Percentiles rank a stretch among this genome's conserved stretches.
These are phyloP conservation scores for Ceramica pisi DNA, from an alignment of 2,888 invertebrate genomes.

Conservation along the genomic window DNA sequence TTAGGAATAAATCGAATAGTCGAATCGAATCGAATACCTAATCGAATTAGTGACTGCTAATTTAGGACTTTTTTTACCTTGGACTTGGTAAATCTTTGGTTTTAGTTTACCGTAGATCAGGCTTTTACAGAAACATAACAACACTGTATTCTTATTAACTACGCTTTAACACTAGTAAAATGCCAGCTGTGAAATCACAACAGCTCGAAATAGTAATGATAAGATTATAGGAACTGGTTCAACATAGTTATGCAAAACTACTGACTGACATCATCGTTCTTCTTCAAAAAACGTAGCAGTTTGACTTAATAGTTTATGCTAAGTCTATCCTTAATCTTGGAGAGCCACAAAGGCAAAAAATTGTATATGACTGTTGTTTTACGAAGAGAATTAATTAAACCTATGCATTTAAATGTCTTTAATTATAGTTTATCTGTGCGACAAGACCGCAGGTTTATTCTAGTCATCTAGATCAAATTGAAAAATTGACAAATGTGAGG, in stretches of 20 bases:
- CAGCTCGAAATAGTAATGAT: slow-evolving; percentile 43
- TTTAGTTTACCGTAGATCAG: too few species aligned
- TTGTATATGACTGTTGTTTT: background rate
- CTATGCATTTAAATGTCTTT: background rate
- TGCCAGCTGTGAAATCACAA: slow-evolving; percentile 32
- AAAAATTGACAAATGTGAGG: too few species aligned
- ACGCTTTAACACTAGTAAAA: background rate
- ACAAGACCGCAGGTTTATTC: too few species aligned
- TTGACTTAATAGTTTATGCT: slow-evolving; percentile 1
- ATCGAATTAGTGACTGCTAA: too few species aligned
- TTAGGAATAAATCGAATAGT: too few species aligned
- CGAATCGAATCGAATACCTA: too few species aligned
- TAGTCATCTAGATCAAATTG: too few species aligned
- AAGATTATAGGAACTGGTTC: background rate
- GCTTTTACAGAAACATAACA: too few species aligned
- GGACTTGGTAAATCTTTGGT: too few species aligned
- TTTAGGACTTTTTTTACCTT: too few species aligned
- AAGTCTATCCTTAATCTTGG: background rate
- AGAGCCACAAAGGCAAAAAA: background rate
- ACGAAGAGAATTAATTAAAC: too few species aligned
- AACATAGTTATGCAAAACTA: background rate
- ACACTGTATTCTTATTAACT: background rate
- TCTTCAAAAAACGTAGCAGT: background rate
- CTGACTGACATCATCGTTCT: slow-evolving; percentile 46
- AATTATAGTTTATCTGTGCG: too few species aligned